These are phyloP conservation scores for Callopanchax toddi DNA, from an alignment of 2,113 vertebrate species.

Conservation along the genomic window DNA sequence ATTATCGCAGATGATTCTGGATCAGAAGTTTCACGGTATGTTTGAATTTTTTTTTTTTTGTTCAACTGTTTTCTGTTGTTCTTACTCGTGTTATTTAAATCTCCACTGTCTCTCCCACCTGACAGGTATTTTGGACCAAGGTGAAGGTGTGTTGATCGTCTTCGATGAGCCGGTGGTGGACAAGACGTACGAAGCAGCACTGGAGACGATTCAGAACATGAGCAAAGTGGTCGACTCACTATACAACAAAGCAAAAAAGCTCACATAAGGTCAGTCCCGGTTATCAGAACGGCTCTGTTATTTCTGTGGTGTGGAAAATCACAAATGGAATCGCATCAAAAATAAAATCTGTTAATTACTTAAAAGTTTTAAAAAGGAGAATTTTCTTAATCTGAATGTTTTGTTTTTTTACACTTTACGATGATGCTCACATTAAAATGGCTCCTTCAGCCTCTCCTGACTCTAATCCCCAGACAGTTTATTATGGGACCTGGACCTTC, in stretches of 20 bases:
- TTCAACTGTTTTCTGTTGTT: not conserved
- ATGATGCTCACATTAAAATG: too few species aligned
- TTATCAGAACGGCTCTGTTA: too few species aligned
- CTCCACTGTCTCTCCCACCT: not conserved
- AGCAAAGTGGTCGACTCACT: constrained; percentile 98
- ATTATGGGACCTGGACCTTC: too few species aligned
- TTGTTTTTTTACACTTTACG: too few species aligned
- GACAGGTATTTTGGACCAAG: constrained; percentile 94
- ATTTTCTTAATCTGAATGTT: too few species aligned
- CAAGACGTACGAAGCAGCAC: constrained; percentile 92
- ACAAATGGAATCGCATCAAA: too few species aligned
- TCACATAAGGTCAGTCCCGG: constrained; percentile 89
- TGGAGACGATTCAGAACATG: constrained; percentile 98
- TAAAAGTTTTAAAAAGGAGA: too few species aligned
- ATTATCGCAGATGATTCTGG: constrained; percentile 97
- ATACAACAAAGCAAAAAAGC: constrained; percentile 99
- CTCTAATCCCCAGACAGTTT: too few species aligned
- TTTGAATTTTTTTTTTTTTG: not conserved
- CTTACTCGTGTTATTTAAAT: not conserved
- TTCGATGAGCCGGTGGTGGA: constrained; percentile 94
- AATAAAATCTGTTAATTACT: too few species aligned
- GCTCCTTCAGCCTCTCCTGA: too few species aligned
- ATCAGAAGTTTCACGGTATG: constrained; percentile 95
- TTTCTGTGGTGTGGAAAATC: too few species aligned
- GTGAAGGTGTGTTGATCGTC: constrained; percentile 94